Percentiles rank a stretch among this genome's conserved stretches.
These are phyloP conservation scores for Megaustenia siamemsis DNA, from an alignment of 2,888 invertebrate genomes.

Conservation along the genomic window DNA sequence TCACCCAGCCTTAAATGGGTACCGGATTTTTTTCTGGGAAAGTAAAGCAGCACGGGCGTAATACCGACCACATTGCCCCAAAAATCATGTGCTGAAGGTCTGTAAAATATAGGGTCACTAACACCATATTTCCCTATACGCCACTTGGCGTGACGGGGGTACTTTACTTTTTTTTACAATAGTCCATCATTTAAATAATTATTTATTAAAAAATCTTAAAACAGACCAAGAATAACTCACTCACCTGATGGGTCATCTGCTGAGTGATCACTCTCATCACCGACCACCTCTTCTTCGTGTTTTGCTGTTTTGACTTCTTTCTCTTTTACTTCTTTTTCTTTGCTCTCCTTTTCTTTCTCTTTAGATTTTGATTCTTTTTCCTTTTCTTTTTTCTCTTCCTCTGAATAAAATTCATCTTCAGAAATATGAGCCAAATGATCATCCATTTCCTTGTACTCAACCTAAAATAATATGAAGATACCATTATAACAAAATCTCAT, in stretches of 20 bases:
- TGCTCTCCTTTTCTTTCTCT: constrained; percentile 57
- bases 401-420: constrained; percentile 77
- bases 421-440: constrained; percentile 77
- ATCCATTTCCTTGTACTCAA: constrained; percentile 79
- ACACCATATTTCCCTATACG: no score
- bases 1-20: no score
- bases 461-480: constrained; percentile 62
- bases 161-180: no score
- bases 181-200: no score
- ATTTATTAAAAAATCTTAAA: no score
- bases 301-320: constrained; percentile 59
- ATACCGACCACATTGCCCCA: no score
- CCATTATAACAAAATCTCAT: not conserved
- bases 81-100: no score
- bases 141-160: no score
- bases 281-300: constrained; percentile 66
- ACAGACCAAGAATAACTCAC: no score
- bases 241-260: constrained; percentile 83
- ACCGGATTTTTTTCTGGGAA: no score
- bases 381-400: constrained; percentile 72
- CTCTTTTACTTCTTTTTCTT: constrained; percentile 61
- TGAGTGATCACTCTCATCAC: constrained; percentile 81
- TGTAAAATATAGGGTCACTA: no score
- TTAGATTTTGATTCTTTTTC: constrained; percentile 60
- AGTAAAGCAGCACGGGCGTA: no score